Base-by-base conservation (phyloP, 1,140 invertebrate species). In the Aphaenogaster floridana region DNA sequence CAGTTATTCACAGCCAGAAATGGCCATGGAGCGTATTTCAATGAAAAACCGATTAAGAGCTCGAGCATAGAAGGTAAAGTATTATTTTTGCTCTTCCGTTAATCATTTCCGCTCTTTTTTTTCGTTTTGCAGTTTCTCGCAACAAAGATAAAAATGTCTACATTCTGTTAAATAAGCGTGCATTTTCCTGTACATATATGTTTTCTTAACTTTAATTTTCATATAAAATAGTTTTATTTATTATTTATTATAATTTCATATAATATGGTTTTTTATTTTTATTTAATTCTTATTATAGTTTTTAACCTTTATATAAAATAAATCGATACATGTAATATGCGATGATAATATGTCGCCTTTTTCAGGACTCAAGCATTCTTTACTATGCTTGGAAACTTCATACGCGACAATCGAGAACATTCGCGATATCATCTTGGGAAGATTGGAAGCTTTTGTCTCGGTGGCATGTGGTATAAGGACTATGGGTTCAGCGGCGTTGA, bases 1-100 rank as follows among this genome's bases (percentile, higher is more conserved):
- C 97, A 98, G 93, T 94, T 98, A 89, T 99, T 97, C 91, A 97
- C 97, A 11, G 98, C 98, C 1, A 95, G 96, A 90, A 96, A 96
- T 93, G 97, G 97, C 1, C 94, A 96, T 91, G 98, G 98, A 5
- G 97, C 98, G 8, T 98, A 96, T 95, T 95, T 97, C 17, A 98
- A 99, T 96, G 97, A 97, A 9, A 94, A 96, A 89, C 94, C 92
- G 28, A 97, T 97, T 7, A 91, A 90, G 86, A 93, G 89, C 66
- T 95, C 94, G 0, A 91, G 78, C 2, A 63, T 93, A 21, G 89
- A 92, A 87, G 91, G 93, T 94, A 66, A 92, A 83, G 64, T 45
- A 63, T 69, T 42, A 21, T 63, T 61, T 74, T 78, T 34, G 1
- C n/a, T 78, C 15, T 78, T 48, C n/a, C 15, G 5, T 63, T 63